Evolutionary conservation across 2,888 invertebrate genomes (phyloP), one percentile per base, ranked within the genome.

Genomic region (Drosophila buzzatii): DNA sequence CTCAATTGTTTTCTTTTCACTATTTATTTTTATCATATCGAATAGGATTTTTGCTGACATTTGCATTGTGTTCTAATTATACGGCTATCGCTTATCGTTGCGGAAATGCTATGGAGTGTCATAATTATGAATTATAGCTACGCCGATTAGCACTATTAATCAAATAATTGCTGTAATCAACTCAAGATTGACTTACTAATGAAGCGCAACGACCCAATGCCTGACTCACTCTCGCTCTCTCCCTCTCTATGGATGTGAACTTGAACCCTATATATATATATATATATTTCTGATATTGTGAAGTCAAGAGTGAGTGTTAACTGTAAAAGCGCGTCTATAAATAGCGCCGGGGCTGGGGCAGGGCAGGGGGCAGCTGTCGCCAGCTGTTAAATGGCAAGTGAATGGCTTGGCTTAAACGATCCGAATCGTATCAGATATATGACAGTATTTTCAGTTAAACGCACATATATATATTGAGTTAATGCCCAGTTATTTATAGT

Each of bases 131-230:
- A 63, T 55, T 64, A 47, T 64, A 35, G 55, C 33, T 8, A 47
- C n/a, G 37, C 3, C 37, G 63, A 70, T 70, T 59, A 59, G 49
- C 55, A 33, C 45, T 37, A 47, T 27, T 65, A 61, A 75, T 74
- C 63, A 67, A 64, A 58, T 76, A 76, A 76, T 76, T 67, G 47
- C 61, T 37, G 51, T 64, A 72, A 76, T 72, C 68, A 68, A 64
- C 64, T 45, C 10, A 14, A 52, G 63, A 64, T 60, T 57, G 47
- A 70, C 59, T 63, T 56, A 44, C 51, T 69, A 74, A 73, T 74
- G 60, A 74, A 69, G 68, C 63, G 39, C 59, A 65, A 33, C 52
- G 60, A 61, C 51, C 51, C 27, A 65, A 49, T 61, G 64, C 45
- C 18, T 53, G 52, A 52, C 12, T 56, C 67, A 61, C 37, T 14